Conservation (phyloP, 2,797 vertebrate species). For the Danio kyathit region DNA sequence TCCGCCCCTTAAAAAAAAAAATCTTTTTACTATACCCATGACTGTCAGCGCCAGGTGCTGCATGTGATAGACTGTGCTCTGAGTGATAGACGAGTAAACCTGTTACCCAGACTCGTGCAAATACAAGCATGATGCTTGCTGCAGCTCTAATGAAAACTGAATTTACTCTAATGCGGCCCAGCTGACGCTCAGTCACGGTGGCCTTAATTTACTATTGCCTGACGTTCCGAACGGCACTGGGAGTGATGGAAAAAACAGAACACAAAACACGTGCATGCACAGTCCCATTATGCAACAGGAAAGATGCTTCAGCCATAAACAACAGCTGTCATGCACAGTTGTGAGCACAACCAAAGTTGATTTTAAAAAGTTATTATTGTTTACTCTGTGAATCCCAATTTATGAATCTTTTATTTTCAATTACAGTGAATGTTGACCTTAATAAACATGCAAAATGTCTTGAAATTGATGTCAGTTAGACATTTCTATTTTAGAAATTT, state of each 20-base stretch:
- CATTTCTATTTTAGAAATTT: too few species aligned
- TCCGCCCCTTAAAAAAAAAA: conserved; percentile 59
- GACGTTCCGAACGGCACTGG: conserved; percentile 30
- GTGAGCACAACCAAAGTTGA: background rate
- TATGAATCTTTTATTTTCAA: background rate
- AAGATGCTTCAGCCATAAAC: conserved; percentile 22
- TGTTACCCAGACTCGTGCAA: conserved; percentile 1
- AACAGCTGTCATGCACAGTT: conserved; percentile 10
- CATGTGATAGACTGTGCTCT: conserved; percentile 45
- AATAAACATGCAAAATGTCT: background rate
- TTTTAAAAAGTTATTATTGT: background rate
- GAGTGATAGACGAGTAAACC: conserved; percentile 47
- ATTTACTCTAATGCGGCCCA: conserved; percentile 49
- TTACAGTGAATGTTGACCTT: background rate
- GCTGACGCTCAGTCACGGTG: conserved; percentile 52
- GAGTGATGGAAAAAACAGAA: conserved; percentile 1
- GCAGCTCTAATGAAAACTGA: conserved; percentile 49
- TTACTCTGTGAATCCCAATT: background rate
- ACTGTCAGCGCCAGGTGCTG: conserved; percentile 61
- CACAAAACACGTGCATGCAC: background rate
- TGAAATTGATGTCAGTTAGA: background rate
- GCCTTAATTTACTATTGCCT: conserved; percentile 51
- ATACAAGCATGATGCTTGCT: conserved; percentile 22
- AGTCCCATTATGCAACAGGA: conserved; percentile 21
- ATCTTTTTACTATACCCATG: conserved; percentile 48